These are phyloP conservation scores for Hydropsyche betteni DNA, from an alignment of 2,888 invertebrate genomes.

Conservation along the genomic window DNA sequence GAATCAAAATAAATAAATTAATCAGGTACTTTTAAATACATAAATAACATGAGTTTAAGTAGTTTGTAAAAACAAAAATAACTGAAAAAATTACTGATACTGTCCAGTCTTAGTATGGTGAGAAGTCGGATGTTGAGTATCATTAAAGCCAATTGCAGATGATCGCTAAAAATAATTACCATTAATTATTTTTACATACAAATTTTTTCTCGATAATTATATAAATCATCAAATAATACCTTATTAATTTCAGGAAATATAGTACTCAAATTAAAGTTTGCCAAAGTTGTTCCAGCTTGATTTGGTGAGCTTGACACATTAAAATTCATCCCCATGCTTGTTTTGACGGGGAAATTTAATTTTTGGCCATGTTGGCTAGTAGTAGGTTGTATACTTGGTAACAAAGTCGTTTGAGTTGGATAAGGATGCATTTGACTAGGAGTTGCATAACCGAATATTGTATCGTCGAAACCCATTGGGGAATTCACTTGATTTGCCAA, in stretches of 20 bases:
- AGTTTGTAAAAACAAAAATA: background rate
- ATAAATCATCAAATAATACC: conserved; percentile 55
- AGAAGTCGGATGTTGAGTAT: conserved; percentile 16
- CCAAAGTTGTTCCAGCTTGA: conserved; percentile 65
- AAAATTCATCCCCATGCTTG: background rate
- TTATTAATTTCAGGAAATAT: conserved; percentile 86
- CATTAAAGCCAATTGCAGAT: conserved; percentile 42
- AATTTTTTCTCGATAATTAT: background rate
- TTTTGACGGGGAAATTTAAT: conserved; percentile 25
- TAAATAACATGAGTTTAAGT: background rate
- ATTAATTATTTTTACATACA: no score
- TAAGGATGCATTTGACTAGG: conserved; percentile 50
- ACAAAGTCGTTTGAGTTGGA: conserved; percentile 40
- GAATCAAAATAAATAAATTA: background rate
- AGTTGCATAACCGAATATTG: conserved; percentile 40
- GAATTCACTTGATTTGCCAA: conserved; percentile 36
- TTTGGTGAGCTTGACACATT: conserved; percentile 34
- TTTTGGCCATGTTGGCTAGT: conserved; percentile 14
- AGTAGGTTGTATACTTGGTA: conserved; percentile 27
- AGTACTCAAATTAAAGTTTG: conserved; percentile 84
- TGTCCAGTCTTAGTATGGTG: conserved; percentile 27
- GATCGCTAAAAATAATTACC: conserved; percentile 42
- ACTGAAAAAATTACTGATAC: conserved; percentile 25
- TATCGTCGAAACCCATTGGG: conserved; percentile 36
- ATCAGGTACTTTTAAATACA: conserved; percentile 5